Evolutionary conservation across 2,797 vertebrate species (phyloP).

Genomic region (Eulemur coronatus): DNA sequence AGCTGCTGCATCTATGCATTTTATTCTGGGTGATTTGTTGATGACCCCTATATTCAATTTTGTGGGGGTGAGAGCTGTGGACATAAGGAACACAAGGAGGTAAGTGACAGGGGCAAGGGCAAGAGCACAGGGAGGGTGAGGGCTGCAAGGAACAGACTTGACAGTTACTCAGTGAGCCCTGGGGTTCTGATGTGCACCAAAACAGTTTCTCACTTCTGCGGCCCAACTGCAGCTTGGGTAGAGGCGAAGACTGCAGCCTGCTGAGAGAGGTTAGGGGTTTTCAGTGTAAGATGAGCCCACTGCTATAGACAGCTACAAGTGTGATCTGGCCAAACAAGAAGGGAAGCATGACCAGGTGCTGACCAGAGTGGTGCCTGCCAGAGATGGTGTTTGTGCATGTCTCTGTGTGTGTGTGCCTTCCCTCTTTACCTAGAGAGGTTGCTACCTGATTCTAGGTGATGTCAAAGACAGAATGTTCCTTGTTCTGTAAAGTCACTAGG

Average conservation of each 20-base stretch:
- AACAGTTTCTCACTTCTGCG: neutral
- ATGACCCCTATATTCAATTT: neutral
- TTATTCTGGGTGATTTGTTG: slow-evolving; percentile 16
- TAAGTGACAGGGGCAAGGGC: neutral
- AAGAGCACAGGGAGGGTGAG: neutral
- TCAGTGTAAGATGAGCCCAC: neutral
- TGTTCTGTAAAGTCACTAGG: neutral
- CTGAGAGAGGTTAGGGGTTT: neutral
- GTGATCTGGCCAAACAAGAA: neutral
- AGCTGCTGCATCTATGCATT: neutral
- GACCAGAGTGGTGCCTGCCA: neutral
- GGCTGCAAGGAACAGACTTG: neutral
- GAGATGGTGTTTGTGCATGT: neutral
- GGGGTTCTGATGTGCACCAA: neutral
- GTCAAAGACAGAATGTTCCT: neutral
- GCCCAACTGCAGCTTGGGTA: neutral
- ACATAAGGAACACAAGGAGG: neutral
- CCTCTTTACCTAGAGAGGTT: neutral
- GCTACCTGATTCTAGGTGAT: neutral
- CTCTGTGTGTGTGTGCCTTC: neutral
- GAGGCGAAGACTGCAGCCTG: rapidly evolving
- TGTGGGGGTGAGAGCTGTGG: neutral
- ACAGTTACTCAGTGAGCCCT: neutral
- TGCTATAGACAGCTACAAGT: neutral
- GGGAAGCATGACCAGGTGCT: neutral